Base-by-base conservation (phyloP, 2,888 invertebrate genomes). In the Amblyjoppa proteus region DNA sequence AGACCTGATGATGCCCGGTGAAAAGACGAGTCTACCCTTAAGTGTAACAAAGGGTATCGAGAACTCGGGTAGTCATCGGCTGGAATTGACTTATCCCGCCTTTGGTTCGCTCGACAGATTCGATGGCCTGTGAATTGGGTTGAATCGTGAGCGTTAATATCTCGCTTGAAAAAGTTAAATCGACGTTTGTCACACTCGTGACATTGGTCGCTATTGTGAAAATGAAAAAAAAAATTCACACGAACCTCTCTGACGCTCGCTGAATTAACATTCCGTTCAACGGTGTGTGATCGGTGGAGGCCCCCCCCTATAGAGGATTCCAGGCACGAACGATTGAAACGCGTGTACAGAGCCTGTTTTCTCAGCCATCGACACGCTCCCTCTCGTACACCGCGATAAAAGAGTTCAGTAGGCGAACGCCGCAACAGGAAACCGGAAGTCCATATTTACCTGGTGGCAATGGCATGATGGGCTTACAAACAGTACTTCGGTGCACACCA, bases 351-450 rank as follows among this genome's bases (percentile, higher is more conserved):
- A 51, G n/a, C 5, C 73, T 73, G 58, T 56, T 73, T 58, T 58
- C 25, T 56, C 25, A 53, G 20, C 16, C 58, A 58, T 41, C 25
- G 56, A 53, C 73, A 73, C 25, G 73, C 38, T 71, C 56, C 71
- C 71, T 71, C 71, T 31, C 58, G 41, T 73, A 58, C 58, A 58
- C 58, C 34, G 38, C 25, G 13, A 58, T 58, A 25, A 58, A 41
- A 58, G 34, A 73, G 73, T 73, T 73, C 73, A 58, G 56, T 73
- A 73, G 38, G 73, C 73, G 73, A 73, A 58, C 25, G 25, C 25
- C 9, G 56, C 73, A 38, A 73, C 73, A 73, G 73, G 73, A 73
- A 73, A 73, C 73, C 73, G 73, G 73, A 73, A 73, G 58, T 73
- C 16, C 56, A 56, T 73, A 58, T 56, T 9, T 73, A 34, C 51